Evolutionary conservation across 2,888 invertebrate species (phyloP).

Genomic region (Tillus elongatus): DNA sequence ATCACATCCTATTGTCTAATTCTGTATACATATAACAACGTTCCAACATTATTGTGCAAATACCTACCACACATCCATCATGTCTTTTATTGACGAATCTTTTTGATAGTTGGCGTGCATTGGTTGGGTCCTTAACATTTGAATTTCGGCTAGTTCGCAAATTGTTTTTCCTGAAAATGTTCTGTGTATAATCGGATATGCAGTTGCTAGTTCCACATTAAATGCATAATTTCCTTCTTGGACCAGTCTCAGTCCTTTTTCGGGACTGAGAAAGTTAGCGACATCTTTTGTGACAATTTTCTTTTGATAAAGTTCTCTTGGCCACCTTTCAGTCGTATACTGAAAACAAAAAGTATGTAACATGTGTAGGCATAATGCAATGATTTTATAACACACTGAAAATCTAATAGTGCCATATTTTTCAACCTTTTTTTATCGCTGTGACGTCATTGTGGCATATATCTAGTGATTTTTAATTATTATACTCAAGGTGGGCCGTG

Average conservation of each 20-base stretch:
- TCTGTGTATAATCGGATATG: conserved; percentile 33
- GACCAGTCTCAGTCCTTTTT: conserved; percentile 29
- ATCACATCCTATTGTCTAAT: no score
- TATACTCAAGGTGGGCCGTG: no score
- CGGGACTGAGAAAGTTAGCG: conserved; percentile 26
- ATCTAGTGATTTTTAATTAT: no score
- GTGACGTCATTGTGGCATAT: no score
- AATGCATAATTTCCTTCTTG: conserved; percentile 34
- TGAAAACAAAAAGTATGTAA: conserved; percentile 17
- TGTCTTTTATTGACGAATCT: conserved; percentile 33
- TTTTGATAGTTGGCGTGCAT: conserved; percentile 32
- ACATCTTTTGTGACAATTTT: conserved; percentile 42
- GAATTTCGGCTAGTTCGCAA: conserved; percentile 35
- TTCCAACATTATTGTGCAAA: neutral
- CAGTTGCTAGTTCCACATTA: conserved; percentile 33
- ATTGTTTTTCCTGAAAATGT: conserved; percentile 31
- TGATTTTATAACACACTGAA: no score
- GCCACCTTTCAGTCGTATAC: conserved; percentile 44
- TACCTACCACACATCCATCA: conserved; percentile 33
- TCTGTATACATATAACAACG: neutral
- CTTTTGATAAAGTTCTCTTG: conserved; percentile 48
- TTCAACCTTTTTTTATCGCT: no score
- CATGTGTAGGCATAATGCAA: no score
- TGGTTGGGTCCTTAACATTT: conserved; percentile 27
- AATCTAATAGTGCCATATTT: no score